Evolutionary conservation across 2,113 vertebrate genomes (phyloP).

Genomic region (Sminthopsis crassicaudata): DNA sequence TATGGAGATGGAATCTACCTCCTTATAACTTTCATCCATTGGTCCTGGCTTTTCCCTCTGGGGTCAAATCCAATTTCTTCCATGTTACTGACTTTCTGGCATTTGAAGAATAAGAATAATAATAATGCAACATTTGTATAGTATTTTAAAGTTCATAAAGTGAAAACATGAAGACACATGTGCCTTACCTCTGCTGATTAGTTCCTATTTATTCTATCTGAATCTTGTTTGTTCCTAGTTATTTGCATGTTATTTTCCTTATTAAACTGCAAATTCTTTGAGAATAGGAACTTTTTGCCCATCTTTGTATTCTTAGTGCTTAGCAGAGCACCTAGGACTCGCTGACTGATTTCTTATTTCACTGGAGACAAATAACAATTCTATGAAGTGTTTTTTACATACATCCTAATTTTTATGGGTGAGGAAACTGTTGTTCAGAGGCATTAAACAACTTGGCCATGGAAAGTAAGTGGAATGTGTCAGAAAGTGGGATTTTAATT

Average conservation of each 20-base stretch:
- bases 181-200: not conserved
- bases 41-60: not conserved
- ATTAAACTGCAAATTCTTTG: not conserved
- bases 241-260: not conserved
- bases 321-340: not conserved
- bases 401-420: not conserved
- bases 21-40: not conserved
- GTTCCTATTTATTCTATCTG: not conserved
- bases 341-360: not conserved
- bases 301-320: not conserved
- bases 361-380: not conserved
- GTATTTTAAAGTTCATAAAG: not conserved
- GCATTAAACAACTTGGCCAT: not conserved
- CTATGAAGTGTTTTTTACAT: not conserved
- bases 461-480: not conserved
- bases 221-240: not conserved
- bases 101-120: not conserved
- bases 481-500: not conserved
- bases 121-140: not conserved
- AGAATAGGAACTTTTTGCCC: not conserved
- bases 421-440: not conserved
- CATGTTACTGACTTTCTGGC: not conserved
- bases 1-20: not conserved
- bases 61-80: not conserved
- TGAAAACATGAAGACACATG: not conserved